Evolutionary conservation across 2,113 vertebrate genomes (phyloP), one percentile per base, ranked within the genome.

Genomic region (Excalfactoria chinensis): DNA sequence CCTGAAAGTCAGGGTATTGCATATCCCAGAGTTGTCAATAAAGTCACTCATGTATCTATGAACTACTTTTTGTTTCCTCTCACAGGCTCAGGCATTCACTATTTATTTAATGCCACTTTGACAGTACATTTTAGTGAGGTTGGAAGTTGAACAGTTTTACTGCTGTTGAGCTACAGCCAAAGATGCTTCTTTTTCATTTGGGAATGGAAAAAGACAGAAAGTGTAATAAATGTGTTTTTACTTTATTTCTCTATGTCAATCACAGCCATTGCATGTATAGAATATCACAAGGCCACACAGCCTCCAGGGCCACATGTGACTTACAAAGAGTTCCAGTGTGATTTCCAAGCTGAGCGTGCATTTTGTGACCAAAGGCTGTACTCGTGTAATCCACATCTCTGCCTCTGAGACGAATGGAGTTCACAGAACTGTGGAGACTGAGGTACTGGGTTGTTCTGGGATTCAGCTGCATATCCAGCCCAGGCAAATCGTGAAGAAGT

Each of bases 31-130:
- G 51, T 64, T 94, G 84, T 89, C 91, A 95, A 77, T 90, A 94
- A 92, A 93, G 68, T 91, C 84, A 83, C 84, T 95, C 44, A 93
- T 89, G 53, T 90, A 63, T 91, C 93, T 94, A 74, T 94, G 93
- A 96, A 92, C 91, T 64, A 77, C 68, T 85, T 95, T 85, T 96
- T 96, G 88, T 94, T 93, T 95, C 79, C 75, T 83, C 83, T 88
- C 60, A 95, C 91, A 96, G 82, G 78, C 89, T 93, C 35, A 60
- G 55, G 71, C 91, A 94, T 93, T 94, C 94, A 95, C 94, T 93
- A 92, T 95, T 96, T 95, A 95, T 85, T 95, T 91, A 93, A 68
- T 80, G 60, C 71, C 26, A 69, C 92, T 96, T 88, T 89, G 87
- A 95, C 87, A 93, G 75, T 89, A 88, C 84, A 88, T 89, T 93